Evolutionary conservation across 2,113 vertebrate genomes (phyloP), one percentile per base, ranked within the genome.

Genomic region (Rousettus leschenaultii): DNA sequence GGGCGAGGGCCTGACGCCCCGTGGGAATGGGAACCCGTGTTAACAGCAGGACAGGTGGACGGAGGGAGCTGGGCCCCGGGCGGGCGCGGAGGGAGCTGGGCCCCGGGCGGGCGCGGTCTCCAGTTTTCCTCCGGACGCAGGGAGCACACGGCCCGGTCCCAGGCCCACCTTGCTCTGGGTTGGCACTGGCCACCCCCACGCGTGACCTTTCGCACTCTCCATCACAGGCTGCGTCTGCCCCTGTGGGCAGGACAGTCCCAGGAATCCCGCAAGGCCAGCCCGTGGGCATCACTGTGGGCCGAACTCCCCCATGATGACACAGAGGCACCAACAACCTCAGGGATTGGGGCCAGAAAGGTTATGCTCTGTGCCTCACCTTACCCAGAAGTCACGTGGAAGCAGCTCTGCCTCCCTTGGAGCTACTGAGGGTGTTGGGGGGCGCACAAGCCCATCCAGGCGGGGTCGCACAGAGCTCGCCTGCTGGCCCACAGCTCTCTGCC

Each of bases 281-380:
- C 0, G 0, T 7, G 3, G 70, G 53, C 28, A 4, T 45, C 53
- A 1, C 30, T 1, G 5, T 33, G 0, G 1, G 30, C 55, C 7
- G 13, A 4, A 21, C 13, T 16, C 1, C 68, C 68, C 35, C 30
- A 12, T 48, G 40, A 87, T 7, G 19, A 30, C n/a, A 45, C 53
- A 59, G 35, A 40, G 53, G 38, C 51, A 59, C 38, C 8, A 3
- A 28, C 7, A 33, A 28, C 48, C 66, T 8, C 3, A 33, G 84
- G 24, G 53, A 55, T 21, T 21, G 18, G 35, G 38, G 18, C 28
- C 18, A 0, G 65, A 33, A 86, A 33, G 16, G n/a, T 13, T 65
- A 4, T 16, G 51, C n/a, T 35, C 77, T 11, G 53, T 57, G 51
- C 35, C 55, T 12, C 55, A 1, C 24, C 8, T 4, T 21, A 43